Evolutionary conservation across 2,113 vertebrate genomes (phyloP).

Genomic region (Progne subis): DNA sequence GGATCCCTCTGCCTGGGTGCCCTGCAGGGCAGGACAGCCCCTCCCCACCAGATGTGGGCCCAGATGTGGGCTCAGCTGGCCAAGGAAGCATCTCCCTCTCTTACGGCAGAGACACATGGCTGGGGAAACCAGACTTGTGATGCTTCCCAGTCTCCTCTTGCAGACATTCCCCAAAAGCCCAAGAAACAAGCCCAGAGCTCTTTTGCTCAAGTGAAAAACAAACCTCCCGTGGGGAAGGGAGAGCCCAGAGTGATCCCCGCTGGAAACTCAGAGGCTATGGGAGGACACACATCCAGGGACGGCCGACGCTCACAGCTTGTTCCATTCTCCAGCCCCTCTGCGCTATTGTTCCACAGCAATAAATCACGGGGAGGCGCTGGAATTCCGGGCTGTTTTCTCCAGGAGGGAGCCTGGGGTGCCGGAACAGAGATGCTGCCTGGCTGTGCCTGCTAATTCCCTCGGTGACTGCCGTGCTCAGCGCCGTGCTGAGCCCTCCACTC

Average conservation of each 20-base stretch:
- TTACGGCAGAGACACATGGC: accelerated
- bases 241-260: accelerated
- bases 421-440: not conserved
- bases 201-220: not conserved
- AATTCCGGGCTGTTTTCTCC: not conserved
- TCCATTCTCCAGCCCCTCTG: not conserved
- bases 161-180: not conserved
- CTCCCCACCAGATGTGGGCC: not conserved
- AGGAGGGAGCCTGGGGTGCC: not conserved
- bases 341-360: not conserved
- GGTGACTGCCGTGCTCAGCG: not conserved
- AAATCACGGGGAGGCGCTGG: not conserved
- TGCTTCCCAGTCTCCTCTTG: accelerated
- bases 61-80: not conserved
- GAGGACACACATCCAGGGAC: not conserved
- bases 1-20: not conserved
- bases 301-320: not conserved
- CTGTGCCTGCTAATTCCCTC: not conserved
- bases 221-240: not conserved
- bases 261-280: not conserved
- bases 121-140: accelerated
- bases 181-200: not conserved
- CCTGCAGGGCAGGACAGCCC: not conserved
- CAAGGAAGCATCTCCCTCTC: not conserved
- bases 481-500: not conserved